Conservation (phyloP, 2,888 invertebrate species). For the Rhogogaster chlorosoma region DNA sequence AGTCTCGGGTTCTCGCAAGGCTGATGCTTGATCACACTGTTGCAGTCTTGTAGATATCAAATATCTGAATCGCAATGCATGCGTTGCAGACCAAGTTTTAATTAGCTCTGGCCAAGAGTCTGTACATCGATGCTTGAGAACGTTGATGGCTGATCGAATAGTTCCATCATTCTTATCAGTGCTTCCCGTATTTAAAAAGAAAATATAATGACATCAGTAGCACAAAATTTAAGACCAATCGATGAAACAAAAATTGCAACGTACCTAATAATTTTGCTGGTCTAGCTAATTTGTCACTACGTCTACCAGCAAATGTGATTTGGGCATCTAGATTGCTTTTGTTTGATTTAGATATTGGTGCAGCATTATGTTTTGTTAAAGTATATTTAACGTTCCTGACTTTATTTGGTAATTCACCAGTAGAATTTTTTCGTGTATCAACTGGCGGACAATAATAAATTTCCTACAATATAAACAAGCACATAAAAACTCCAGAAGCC, state of each 20-base stretch:
- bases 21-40: slow-evolving; percentile 34
- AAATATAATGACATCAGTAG: not conserved
- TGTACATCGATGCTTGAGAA: slow-evolving; percentile 28
- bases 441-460: slow-evolving; percentile 40
- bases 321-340: slow-evolving; percentile 5
- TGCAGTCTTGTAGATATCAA: slow-evolving; percentile 21
- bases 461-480: slow-evolving; percentile 29
- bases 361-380: slow-evolving; percentile 35
- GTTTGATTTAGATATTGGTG: slow-evolving; percentile 27
- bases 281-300: slow-evolving; percentile 17
- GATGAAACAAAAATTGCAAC: not conserved
- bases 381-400: slow-evolving; percentile 35
- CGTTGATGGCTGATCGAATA: slow-evolving; percentile 18
- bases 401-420: slow-evolving; percentile 43
- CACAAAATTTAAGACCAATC: slow-evolving; percentile 14
- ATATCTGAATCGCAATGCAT: slow-evolving; percentile 37
- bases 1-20: slow-evolving; percentile 2
- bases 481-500: too few relatives aligned
- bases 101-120: slow-evolving; percentile 41
- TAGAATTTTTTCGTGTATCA: slow-evolving; percentile 30
- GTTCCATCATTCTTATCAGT: slow-evolving; percentile 28
- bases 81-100: slow-evolving; percentile 28
- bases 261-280: slow-evolving; percentile 44
- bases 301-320: slow-evolving; percentile 39
- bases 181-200: slow-evolving; percentile 35